Conservation (phyloP, 2,888 invertebrate genomes). For the Operophtera brumata region DNA sequence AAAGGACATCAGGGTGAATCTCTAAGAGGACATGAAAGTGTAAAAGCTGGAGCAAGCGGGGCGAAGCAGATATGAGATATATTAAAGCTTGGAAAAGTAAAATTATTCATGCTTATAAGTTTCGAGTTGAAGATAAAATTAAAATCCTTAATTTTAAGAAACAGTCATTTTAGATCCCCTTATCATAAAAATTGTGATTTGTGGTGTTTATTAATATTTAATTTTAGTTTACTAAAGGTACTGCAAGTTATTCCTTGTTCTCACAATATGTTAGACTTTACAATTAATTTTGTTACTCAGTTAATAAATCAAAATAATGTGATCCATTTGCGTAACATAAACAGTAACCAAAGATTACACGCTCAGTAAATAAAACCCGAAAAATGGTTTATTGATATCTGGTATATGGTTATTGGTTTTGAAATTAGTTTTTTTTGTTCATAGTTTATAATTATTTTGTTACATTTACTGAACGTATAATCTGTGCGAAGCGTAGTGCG, state of each 20-base stretch:
- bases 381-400: not conserved
- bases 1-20: not conserved
- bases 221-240: not conserved
- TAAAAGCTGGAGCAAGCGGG: conserved; percentile 43
- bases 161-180: not conserved
- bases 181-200: not conserved
- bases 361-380: not conserved
- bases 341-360: not conserved
- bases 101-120: conserved; percentile 10
- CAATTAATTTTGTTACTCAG: not conserved
- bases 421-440: not conserved
- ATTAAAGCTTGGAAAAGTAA: conserved; percentile 40
- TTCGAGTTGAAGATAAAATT: not conserved
- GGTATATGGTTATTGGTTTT: too few relatives aligned
- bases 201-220: not conserved
- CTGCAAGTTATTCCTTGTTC: not conserved
- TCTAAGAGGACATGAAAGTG: too few relatives aligned
- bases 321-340: too few relatives aligned
- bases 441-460: not conserved
- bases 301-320: not conserved
- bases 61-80: conserved; percentile 42
- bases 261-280: not conserved
- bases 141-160: not conserved
- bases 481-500: conserved; percentile 63
- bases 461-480: conserved; percentile 14